Conservation (phyloP, 2,797 vertebrate genomes). For the Petrocephalus sullivani region DNA sequence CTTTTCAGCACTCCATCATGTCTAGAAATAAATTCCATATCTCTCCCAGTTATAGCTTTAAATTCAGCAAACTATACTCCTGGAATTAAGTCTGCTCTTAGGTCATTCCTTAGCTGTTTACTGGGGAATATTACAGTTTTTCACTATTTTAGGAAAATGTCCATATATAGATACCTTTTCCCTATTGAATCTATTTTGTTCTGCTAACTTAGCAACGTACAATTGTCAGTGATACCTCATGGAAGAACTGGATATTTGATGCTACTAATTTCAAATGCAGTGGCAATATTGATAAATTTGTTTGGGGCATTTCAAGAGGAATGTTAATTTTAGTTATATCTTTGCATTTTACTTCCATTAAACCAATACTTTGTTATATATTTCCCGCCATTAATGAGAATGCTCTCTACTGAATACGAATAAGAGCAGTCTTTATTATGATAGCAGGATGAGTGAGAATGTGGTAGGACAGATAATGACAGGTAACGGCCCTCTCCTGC, state of each 20-base stretch:
- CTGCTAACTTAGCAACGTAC: neutral
- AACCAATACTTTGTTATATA: neutral
- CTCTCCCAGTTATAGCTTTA: neutral
- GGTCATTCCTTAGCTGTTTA: neutral
- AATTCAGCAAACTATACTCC: neutral
- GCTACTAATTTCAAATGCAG: neutral
- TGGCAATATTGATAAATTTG: neutral
- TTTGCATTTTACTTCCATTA: neutral
- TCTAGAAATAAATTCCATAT: neutral
- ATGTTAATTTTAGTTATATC: neutral
- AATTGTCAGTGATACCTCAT: neutral
- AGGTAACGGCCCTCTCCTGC: neutral
- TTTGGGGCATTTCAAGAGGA: neutral
- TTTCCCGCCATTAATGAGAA: neutral
- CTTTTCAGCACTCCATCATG: neutral
- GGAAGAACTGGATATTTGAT: neutral
- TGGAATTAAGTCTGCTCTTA: neutral
- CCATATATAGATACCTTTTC: neutral
- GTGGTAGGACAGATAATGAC: neutral
- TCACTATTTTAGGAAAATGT: neutral
- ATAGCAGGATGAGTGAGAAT: neutral
- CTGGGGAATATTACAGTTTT: slow-evolving; percentile 3
- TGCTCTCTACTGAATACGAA: neutral
- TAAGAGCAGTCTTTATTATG: neutral
- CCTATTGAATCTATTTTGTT: neutral